Base-by-base conservation (phyloP, 2,888 invertebrate species). In the Iphiclides podalirius region DNA sequence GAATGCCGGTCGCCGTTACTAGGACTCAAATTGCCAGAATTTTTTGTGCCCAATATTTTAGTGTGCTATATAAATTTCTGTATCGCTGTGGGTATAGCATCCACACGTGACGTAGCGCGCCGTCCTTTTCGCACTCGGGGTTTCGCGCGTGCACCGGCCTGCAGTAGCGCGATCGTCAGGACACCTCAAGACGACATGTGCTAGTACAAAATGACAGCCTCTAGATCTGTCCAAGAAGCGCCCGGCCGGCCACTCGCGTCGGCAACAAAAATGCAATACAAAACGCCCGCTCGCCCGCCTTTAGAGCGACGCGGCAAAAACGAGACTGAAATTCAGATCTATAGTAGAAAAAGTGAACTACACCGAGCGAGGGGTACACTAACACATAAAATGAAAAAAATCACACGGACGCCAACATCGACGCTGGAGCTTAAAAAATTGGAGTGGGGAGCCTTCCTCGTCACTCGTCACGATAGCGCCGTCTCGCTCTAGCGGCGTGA, bases 331-430 rank as follows among this genome's bases (percentile, higher is more conserved):
- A 76, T 86, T 87, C 87, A 86, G 87, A 88, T 89, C 89, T 88
- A 89, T 89, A 89, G 89, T 89, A 89, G 88, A 89, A 89, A 89
- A 89, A 89, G 88, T 84, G 82, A 87, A 88, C 88, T 86, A 87
- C 87, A 84, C 85, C 80, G 81, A 70, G 80, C 85, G 87, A 85
- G 87, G 88, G 88, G 84, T 85, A 88, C 88, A 88, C 88, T 79
- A 84, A 86, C 86, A 88, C 87, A 88, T 86, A 79, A 88, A 86
- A 86, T 84, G 89, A 82, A 88, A 88, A 87, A 88, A 88, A 87
- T 84, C 79, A 81, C 85, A 87, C 82, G 70, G 72, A 85, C 83
- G 76, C 81, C 66, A 72, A 86, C 87, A 85, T 78, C 64, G 66
- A 79, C 73, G 75, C 63, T 67, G 67, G 71, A 86, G 88, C 88